phyloP scores from a whole-genome alignment of 2,888 invertebrate species.

The Sesia bembeciformis region DNA sequence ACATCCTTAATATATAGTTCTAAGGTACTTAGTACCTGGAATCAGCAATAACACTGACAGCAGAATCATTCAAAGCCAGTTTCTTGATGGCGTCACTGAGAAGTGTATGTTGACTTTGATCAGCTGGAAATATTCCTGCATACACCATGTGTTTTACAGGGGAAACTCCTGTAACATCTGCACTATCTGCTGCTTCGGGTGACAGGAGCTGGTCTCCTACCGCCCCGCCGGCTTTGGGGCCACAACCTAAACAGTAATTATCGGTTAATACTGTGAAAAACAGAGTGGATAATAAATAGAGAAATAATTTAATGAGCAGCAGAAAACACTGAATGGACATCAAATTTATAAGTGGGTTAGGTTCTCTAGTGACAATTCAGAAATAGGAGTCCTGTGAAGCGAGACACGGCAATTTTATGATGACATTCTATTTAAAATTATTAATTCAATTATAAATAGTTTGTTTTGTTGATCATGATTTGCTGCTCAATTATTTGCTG shows the following conservation, averaged over 20 bases:
- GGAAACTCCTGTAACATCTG: conserved; percentile 22
- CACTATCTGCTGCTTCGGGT: conserved; percentile 30
- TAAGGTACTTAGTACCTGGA: conserved; percentile 76
- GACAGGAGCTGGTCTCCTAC: conserved; percentile 59
- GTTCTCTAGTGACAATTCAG: too few species aligned
- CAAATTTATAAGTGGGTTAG: too few species aligned
- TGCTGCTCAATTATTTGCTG: too few species aligned
- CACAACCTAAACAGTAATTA: conserved; percentile 42
- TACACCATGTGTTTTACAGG: conserved; percentile 67
- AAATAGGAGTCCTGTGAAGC: too few species aligned
- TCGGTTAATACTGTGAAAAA: background rate
- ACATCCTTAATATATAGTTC: too few species aligned
- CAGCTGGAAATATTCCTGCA: conserved; percentile 86
- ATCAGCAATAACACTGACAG: conserved; percentile 87
- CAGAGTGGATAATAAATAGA: too few species aligned
- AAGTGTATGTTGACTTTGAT: conserved; percentile 86
- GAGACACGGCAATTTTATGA: too few species aligned
- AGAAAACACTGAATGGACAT: too few species aligned
- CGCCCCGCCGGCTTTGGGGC: conserved; percentile 56
- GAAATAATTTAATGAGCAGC: too few species aligned
- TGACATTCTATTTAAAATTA: too few species aligned
- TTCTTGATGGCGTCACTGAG: conserved; percentile 90
- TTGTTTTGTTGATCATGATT: too few species aligned
- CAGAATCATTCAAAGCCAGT: conserved; percentile 94
- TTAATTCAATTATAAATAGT: too few species aligned